Conservation (phyloP, 2,113 vertebrate species). For the Pseudonaja textilis region DNA sequence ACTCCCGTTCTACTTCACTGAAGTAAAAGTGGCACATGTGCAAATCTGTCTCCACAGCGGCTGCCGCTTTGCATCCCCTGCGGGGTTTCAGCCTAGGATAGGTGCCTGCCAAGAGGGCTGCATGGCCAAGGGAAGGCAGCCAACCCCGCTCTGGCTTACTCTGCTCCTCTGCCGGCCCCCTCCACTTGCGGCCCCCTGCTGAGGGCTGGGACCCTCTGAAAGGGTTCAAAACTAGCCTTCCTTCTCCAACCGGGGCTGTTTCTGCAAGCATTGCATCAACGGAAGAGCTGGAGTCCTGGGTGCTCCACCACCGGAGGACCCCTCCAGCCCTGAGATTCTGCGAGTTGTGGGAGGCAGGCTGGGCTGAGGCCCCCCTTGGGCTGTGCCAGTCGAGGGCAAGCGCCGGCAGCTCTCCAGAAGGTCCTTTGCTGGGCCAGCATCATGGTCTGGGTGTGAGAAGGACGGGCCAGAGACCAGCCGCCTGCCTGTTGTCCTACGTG, state of each 20-base stretch:
- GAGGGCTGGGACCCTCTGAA: constrained; percentile 70
- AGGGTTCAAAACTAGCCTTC: not conserved
- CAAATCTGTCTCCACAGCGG: no score
- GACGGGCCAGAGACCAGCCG: not conserved
- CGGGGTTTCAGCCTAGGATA: not conserved
- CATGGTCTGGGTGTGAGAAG: not conserved
- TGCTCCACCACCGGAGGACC: not conserved
- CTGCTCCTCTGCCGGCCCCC: not conserved
- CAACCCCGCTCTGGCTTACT: constrained; percentile 33
- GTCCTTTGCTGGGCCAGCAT: constrained; percentile 39
- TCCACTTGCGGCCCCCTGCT: constrained; percentile 64
- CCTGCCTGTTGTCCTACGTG: accelerated
- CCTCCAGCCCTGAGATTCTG: not conserved
- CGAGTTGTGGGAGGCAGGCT: constrained; percentile 21
- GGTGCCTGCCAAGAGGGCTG: not conserved
- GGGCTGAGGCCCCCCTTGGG: not conserved
- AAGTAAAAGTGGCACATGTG: not conserved
- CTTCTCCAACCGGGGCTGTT: not conserved
- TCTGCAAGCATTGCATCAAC: not conserved
- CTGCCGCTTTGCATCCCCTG: not conserved
- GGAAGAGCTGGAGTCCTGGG: no score
- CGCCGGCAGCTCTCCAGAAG: constrained; percentile 39
- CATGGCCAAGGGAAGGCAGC: constrained; percentile 22
- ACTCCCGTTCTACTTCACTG: not conserved
- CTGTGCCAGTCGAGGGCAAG: constrained; percentile 64